phyloP scores from a whole-genome alignment of 2,113 vertebrate genomes.

The Myanophis thanlyinensis region DNA sequence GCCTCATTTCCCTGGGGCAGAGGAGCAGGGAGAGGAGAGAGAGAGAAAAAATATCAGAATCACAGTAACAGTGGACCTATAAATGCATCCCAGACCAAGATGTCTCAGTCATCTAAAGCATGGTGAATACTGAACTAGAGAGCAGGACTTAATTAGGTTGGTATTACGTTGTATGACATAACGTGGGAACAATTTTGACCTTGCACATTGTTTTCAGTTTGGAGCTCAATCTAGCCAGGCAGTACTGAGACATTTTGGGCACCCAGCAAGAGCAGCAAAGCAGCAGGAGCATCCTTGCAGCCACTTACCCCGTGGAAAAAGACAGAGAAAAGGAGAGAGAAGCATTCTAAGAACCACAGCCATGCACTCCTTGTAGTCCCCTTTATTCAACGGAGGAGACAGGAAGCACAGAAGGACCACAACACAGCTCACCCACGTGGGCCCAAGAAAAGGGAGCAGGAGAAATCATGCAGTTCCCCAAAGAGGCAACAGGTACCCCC shows the following conservation, averaged over 20 bases:
- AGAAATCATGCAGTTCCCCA: background rate
- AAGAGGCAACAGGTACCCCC: background rate
- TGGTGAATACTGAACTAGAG: conserved; percentile 12
- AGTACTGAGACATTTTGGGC: conserved; percentile 59
- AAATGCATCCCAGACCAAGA: conserved; percentile 1
- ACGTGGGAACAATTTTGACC: background rate
- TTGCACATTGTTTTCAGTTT: conserved; percentile 32
- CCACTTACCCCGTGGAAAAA: conserved; percentile 12
- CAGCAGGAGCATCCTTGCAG: conserved; percentile 22
- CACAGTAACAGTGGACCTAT: background rate
- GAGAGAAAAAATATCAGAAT: conserved; percentile 38
- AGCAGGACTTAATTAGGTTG: conserved; percentile 26
- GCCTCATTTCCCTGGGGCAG: conserved; percentile 74
- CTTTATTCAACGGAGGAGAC: background rate
- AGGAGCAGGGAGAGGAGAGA: conserved; percentile 19
- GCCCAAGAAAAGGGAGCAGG: accelerated
- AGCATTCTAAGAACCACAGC: background rate
- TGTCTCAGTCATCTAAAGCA: background rate
- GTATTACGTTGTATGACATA: conserved; percentile 25
- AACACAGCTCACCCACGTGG: background rate
- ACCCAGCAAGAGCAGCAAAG: conserved; percentile 50
- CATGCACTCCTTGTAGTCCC: conserved; percentile 12
- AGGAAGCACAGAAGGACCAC: background rate
- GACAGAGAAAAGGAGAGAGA: conserved; percentile 6
- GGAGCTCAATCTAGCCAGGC: conserved; percentile 54